phyloP scores from a whole-genome alignment of 2,113 vertebrate species.

The Scomber scombrus region DNA sequence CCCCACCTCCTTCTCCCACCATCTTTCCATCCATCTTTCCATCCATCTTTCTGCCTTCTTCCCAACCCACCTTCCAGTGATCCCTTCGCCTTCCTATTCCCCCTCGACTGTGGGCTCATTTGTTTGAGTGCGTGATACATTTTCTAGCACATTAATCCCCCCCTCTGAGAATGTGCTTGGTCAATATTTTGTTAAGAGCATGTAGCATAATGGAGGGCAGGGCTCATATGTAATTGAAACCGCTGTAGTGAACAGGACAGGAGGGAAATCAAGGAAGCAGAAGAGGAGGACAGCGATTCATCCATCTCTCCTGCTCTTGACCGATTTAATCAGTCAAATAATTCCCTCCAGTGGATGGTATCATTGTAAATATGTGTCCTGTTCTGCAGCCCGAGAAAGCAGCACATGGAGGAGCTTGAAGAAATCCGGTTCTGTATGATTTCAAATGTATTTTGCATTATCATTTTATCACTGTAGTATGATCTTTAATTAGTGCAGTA shows the following conservation, averaged over 20 bases:
- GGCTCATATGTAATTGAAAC: conserved; percentile 8
- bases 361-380: conserved; percentile 13
- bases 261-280: not conserved
- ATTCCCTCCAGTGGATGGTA: conserved; percentile 36
- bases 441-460: conserved; percentile 5
- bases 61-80: conserved; percentile 14
- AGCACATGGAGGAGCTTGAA: not conserved
- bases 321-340: conserved; percentile 17
- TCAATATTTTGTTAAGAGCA: conserved; percentile 14
- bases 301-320: not conserved
- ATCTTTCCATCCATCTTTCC: conserved; percentile 26
- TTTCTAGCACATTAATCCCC: not conserved
- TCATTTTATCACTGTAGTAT: not conserved
- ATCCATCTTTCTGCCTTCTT: conserved; percentile 2
- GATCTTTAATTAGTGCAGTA: not conserved
- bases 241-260: not conserved
- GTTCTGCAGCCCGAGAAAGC: not conserved
- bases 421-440: not conserved
- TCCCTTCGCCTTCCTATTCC: not conserved
- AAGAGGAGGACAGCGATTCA: conserved; percentile 2
- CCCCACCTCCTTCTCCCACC: conserved; percentile 48
- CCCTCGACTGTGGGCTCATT: not conserved
- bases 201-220: conserved; percentile 4
- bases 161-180: not conserved
- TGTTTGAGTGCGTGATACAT: not conserved